Percentiles rank a stretch among this genome's conserved stretches.
Conservation (phyloP, 2,797 vertebrate genomes). For the Poeciliopsis paucimaculata region DNA sequence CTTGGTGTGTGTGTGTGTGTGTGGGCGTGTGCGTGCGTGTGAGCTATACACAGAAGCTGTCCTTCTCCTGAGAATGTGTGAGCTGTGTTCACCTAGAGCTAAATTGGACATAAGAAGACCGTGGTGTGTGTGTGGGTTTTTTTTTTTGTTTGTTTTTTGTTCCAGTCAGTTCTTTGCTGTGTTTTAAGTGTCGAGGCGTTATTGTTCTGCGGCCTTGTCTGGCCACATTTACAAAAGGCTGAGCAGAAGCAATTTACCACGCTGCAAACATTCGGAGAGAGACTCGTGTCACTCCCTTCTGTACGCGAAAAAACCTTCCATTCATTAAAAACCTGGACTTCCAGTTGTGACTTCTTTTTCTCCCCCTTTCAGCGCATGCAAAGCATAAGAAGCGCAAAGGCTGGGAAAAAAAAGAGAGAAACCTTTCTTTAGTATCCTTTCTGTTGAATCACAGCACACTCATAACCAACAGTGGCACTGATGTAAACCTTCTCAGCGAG, state of each 20-base stretch:
- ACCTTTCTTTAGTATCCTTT: background rate
- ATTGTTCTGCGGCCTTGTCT: conserved; percentile 61
- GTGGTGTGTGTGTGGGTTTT: background rate
- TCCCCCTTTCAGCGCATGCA: background rate
- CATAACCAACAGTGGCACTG: background rate
- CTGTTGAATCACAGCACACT: background rate
- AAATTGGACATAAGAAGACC: conserved; percentile 51
- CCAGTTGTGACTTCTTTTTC: conserved; percentile 7
- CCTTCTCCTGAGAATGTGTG: conserved; percentile 36
- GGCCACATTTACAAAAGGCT: conserved; percentile 46
- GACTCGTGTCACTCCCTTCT: conserved; percentile 32
- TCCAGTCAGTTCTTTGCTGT: conserved; percentile 48
- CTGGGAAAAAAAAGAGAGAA: background rate
- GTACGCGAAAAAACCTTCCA: conserved; percentile 26
- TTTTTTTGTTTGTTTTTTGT: conserved; percentile 4
- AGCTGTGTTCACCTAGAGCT: conserved; percentile 59
- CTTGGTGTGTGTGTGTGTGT: conserved; percentile 26
- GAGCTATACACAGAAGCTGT: conserved; percentile 29
- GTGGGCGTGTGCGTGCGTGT: conserved; percentile 17
- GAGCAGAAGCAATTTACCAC: conserved; percentile 59
- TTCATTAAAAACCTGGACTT: conserved; percentile 34
- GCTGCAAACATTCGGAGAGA: conserved; percentile 38
- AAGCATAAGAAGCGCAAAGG: background rate
- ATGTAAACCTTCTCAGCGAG: background rate
- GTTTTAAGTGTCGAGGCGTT: conserved; percentile 45